A percentile compares a stretch with the other conserved stretches of the same genome.
Conservation (phyloP, 2,797 vertebrate species). For the Crocodylus rhombifer region DNA sequence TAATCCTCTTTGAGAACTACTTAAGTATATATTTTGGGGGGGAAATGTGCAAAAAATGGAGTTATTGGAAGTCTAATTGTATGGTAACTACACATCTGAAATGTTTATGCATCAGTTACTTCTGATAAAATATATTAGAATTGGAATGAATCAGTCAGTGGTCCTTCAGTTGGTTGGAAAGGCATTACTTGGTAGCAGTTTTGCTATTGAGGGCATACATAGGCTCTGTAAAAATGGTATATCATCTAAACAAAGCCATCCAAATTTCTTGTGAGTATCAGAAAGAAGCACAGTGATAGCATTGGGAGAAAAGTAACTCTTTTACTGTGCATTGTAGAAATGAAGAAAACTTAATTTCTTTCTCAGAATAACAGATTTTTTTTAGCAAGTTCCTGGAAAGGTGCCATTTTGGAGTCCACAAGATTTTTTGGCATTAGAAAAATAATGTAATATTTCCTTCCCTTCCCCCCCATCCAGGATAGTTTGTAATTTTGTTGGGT, state of each 20-base stretch:
- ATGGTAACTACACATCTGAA: neutral
- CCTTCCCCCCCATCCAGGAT: neutral
- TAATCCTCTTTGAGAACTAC: neutral
- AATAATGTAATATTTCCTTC: constrained; percentile 53
- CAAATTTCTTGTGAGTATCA: neutral
- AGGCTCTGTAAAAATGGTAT: neutral
- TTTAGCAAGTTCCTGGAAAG: constrained; percentile 64
- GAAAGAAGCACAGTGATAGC: neutral
- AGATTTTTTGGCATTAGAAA: constrained; percentile 34
- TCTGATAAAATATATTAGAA: neutral
- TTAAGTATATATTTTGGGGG: neutral
- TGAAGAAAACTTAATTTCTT: constrained; percentile 27
- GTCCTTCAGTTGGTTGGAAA: neutral
- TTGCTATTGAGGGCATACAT: neutral
- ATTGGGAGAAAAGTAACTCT: neutral
- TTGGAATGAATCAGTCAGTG: neutral
- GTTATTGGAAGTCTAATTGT: neutral
- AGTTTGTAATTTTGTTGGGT: constrained; percentile 29
- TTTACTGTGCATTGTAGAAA: constrained; percentile 37
- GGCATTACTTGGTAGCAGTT: neutral
- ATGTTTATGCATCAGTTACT: neutral
- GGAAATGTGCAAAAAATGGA: constrained; percentile 6
- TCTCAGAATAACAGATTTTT: constrained; percentile 69
- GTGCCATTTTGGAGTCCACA: constrained; percentile 59
- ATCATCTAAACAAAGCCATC: constrained; percentile 12